These are phyloP conservation scores for Megaceryle torquata DNA, from an alignment of 2,113 vertebrate species.

Conservation along the genomic window DNA sequence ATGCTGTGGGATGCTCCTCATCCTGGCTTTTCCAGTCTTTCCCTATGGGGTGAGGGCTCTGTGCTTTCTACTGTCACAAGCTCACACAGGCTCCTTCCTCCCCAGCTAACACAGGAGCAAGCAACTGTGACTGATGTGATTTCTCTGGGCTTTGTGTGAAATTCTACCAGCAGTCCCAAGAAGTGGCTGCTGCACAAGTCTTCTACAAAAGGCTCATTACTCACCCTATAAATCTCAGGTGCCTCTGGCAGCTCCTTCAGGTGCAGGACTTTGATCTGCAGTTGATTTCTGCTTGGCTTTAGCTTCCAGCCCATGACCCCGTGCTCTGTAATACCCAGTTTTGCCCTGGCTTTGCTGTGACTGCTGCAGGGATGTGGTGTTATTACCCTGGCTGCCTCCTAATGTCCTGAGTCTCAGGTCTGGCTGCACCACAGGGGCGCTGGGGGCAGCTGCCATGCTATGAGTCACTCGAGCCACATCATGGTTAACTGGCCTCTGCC, in stretches of 20 bases:
- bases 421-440: fast-evolving
- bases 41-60: background rate
- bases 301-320: background rate
- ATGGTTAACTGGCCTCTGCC: background rate
- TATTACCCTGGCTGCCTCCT: fast-evolving
- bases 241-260: background rate
- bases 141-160: background rate
- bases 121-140: fast-evolving
- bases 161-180: background rate
- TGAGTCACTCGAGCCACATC: background rate
- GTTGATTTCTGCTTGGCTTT: background rate
- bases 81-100: background rate
- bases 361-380: fast-evolving
- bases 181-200: fast-evolving
- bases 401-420: fast-evolving
- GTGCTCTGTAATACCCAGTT: background rate
- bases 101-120: fast-evolving
- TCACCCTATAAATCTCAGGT: background rate
- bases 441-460: background rate
- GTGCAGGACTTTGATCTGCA: background rate
- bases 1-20: fast-evolving
- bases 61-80: background rate
- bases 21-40: background rate
- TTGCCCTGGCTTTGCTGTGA: background rate
- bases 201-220: fast-evolving